phyloP scores from a whole-genome alignment of 2,113 vertebrate species.

The Chrysemys picta region DNA sequence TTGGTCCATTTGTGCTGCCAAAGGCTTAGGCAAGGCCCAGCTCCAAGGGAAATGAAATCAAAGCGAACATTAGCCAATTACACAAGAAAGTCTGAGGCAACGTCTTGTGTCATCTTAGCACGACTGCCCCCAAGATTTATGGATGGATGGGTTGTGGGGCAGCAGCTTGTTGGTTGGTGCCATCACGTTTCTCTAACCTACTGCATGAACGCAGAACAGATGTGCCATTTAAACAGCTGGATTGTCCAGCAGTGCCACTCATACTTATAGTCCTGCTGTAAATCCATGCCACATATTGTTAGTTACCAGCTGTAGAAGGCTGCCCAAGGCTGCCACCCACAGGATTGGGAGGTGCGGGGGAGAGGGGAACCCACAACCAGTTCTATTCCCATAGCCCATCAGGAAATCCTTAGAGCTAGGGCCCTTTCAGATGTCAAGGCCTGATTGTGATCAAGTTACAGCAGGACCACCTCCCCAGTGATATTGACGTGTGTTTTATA shows the following conservation, averaged over 20 bases:
- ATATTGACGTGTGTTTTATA: not conserved
- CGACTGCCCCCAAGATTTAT: not conserved
- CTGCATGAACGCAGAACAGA: not conserved
- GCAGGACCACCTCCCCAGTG: too few relatives aligned
- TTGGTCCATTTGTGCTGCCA: not conserved
- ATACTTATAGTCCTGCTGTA: not conserved
- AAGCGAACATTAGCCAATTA: not conserved
- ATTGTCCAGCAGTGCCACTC: not conserved
- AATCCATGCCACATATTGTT: not conserved
- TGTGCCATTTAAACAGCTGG: not conserved
- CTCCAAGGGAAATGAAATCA: not conserved
- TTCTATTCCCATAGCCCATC: not conserved
- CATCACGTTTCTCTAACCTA: not conserved
- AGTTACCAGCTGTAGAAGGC: not conserved
- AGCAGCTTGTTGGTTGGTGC: not conserved
- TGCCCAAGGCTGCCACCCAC: constrained; percentile 56
- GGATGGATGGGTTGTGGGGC: not conserved
- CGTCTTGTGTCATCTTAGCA: not conserved
- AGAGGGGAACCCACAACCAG: not conserved
- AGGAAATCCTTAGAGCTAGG: not conserved
- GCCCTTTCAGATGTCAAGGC: not conserved
- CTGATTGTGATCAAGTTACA: not conserved
- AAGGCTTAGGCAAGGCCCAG: not conserved
- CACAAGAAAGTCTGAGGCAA: not conserved
- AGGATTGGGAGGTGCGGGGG: not conserved